Base-by-base conservation (phyloP, 2,888 invertebrate genomes). In the Diachrysia chrysitis region DNA sequence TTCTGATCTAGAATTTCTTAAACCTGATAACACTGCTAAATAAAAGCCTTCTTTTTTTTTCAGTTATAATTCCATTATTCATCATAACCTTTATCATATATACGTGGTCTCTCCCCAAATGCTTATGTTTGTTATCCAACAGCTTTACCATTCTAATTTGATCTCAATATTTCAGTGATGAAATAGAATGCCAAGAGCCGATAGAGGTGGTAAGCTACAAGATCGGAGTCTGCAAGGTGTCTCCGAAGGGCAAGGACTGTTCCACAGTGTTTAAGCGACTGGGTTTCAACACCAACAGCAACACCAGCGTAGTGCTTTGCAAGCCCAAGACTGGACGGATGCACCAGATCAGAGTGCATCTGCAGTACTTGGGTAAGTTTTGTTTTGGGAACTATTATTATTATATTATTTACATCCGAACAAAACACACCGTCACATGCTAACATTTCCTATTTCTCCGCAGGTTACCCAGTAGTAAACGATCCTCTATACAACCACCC, bases 301-400 rank as follows among this genome's bases (percentile, higher is more conserved):
- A 97, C 87, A 98, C 98, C 0, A 99, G 99, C 87, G 98, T 99
- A 32, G 99, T 99, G 10, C 96, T 98, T 42, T 99, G 99, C 95
- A 97, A 97, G 87, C 99, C 99, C 0, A 97, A 98, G 87, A 99
- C 99, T 0, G 99, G 99, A 1, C 96, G 99, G 74, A 99, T 99
- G 97, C 99, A 99, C 92, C 99, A 99, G 95, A 99, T 99, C 83
- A 96, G 99, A 76, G 99, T 99, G 35, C 99, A 99, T 93, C 96
- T 99, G 74, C 99, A 99, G 94, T 99, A 98, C 93, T 96, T 99
- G 86, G 99, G 99, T 98, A 89, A 92, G 93, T 76, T 42, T 25
- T 25, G 25, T 25, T 25, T 25, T 25, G 25, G n/a, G n/a, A n/a
- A n/a, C n/a, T n/a, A n/a, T n/a, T n/a, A n/a, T n/a, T n/a, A n/a